A percentile compares a stretch with the other conserved stretches of the same genome.
phyloP scores from a whole-genome alignment of 2,797 vertebrate species.

The Menidia menidia region DNA sequence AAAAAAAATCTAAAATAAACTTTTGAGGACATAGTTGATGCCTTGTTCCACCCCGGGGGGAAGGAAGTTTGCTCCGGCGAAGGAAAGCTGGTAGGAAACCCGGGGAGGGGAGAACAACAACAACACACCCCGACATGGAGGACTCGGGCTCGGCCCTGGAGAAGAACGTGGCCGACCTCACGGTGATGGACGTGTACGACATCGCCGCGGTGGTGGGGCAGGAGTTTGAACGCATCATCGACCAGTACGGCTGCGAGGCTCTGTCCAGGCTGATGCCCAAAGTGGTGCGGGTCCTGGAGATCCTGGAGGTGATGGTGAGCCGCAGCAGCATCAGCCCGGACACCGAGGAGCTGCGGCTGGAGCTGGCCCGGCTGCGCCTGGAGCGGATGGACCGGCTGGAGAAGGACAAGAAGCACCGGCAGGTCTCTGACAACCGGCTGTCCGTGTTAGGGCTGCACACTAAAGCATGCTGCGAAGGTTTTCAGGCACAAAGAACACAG shows the following conservation, averaged over 20 bases:
- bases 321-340: constrained; percentile 91
- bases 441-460: too few species aligned
- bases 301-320: constrained; percentile 96
- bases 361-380: constrained; percentile 93
- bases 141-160: constrained; percentile 88
- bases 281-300: constrained; percentile 96
- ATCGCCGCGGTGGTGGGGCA: constrained; percentile 96
- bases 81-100: constrained; percentile 49
- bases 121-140: constrained; percentile 73
- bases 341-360: constrained; percentile 94
- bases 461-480: too few species aligned
- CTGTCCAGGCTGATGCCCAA: constrained; percentile 96
- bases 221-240: constrained; percentile 97
- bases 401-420: constrained; percentile 93
- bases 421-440: constrained; percentile 71
- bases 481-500: too few species aligned
- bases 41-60: constrained; percentile 29
- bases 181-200: constrained; percentile 98
- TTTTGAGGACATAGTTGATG: not conserved
- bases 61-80: constrained; percentile 65
- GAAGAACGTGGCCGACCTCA: constrained; percentile 95
- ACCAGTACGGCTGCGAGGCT: constrained; percentile 95
- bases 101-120: constrained; percentile 34
- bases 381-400: constrained; percentile 93
- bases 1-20: too few species aligned